Base-by-base conservation (phyloP, 2,888 invertebrate species). In the Drosophila antonietae region DNA sequence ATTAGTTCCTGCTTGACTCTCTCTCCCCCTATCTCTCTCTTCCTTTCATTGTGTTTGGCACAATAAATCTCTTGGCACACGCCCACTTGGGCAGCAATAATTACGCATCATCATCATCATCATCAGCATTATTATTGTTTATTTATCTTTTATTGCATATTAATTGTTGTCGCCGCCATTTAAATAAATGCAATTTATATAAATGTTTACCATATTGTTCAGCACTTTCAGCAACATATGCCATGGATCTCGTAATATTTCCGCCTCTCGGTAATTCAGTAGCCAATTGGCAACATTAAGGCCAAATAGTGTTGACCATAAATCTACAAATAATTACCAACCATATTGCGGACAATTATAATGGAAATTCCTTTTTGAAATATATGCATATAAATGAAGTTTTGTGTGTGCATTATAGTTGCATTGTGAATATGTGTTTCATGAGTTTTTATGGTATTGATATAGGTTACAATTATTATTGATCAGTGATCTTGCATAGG, bases 1-100 rank as follows among this genome's bases (percentile, higher is more conserved):
- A 91, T 91, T 86, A 90, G 89, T 91, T 91, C 91, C 91, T 39
- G 37, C 28, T 28, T 91, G 80, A 75, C 73, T 55, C 28, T 28
- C 28, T 28, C 6, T 28, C 28, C 1, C 28, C 1, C 28, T 28
- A 5, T 28, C 28, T 28, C 28, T 9, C 56, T n/a, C 20, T 28
- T 44, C 14, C 15, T 52, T 20, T 51, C 23, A 23, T 14, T 37
- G 37, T 7, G 37, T 67, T 23, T 43, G 49, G 67, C 68, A 68
- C 61, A 56, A 57, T 78, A 84, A 83, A 84, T 88, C 69, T 76
- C 12, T 75, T 75, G 52, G 57, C 52, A 58, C 65, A 59, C 65
- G 55, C 67, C 57, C 46, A 64, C 49, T 63, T 51, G 58, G 63
- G 52, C 58, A 68, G 70, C 73, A 75, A 78, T 83, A 78, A 88